phyloP scores from a whole-genome alignment of 1,140 invertebrate species.

The Pachyrhynchus sulphureomaculatus region DNA sequence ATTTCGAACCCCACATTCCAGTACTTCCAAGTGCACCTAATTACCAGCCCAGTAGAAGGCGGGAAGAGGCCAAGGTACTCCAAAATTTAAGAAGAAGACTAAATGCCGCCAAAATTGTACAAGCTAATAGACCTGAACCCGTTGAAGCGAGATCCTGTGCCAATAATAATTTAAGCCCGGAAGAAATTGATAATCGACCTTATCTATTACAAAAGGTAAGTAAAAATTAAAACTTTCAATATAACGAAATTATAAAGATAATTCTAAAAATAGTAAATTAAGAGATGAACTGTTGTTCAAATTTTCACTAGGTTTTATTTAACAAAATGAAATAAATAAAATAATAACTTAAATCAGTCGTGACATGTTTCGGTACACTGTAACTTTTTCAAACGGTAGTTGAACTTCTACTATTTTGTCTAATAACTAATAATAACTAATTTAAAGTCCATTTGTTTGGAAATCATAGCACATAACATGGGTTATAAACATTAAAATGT shows the following conservation, averaged over 20 bases:
- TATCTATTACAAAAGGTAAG: conserved; percentile 51
- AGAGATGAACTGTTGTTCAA: too few species aligned
- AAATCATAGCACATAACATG: too few species aligned
- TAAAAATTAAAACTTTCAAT: too few species aligned
- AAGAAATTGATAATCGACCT: conserved; percentile 48
- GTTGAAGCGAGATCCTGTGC: conserved; percentile 32
- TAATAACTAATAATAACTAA: too few species aligned
- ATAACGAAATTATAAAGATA: neutral
- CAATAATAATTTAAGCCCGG: conserved; percentile 43
- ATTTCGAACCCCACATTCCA: conserved; percentile 45
- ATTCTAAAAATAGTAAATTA: neutral
- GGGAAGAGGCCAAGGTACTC: conserved; percentile 50
- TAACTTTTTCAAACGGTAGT: too few species aligned
- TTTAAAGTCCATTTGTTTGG: too few species aligned
- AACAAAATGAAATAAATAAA: too few species aligned
- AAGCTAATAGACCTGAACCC: conserved; percentile 44
- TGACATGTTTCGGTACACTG: too few species aligned
- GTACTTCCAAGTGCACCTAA: conserved; percentile 41
- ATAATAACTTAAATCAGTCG: too few species aligned
- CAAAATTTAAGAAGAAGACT: conserved; percentile 49
- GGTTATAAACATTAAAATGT: too few species aligned
- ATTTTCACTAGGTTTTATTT: too few species aligned
- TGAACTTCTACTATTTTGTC: too few species aligned
- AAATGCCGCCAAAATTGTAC: conserved; percentile 45
- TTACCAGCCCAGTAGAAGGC: conserved; percentile 48